Percentiles rank a stretch among this genome's conserved stretches.
These are phyloP conservation scores for Cirrhinus mrigala DNA, from an alignment of 2,797 vertebrate genomes.

Conservation along the genomic window DNA sequence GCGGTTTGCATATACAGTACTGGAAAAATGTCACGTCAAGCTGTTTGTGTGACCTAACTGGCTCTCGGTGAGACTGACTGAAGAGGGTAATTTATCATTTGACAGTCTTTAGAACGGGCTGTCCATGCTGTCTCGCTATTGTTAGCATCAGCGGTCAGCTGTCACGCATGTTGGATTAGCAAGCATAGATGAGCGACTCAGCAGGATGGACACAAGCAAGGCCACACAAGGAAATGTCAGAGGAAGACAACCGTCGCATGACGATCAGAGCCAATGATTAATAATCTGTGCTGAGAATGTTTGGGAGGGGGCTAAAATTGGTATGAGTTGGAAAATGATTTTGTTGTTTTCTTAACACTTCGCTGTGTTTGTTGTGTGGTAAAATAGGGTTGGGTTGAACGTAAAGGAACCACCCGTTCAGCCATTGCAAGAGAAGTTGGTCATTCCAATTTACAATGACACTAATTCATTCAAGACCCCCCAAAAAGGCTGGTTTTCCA, in stretches of 20 bases:
- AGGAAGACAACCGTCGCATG: conserved; percentile 44
- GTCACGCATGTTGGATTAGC: conserved; percentile 63
- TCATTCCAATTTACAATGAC: no score
- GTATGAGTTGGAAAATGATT: neutral
- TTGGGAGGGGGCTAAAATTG: neutral
- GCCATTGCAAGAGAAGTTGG: no score
- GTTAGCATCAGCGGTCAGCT: conserved; percentile 66
- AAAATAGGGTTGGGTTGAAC: neutral
- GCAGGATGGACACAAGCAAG: conserved; percentile 59
- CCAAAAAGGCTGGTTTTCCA: no score
- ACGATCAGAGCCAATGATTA: conserved; percentile 38
- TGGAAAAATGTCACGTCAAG: conserved; percentile 66
- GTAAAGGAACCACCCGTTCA: no score
- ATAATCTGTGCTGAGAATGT: conserved; percentile 36
- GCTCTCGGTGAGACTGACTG: conserved; percentile 61
- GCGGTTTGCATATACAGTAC: conserved; percentile 68
- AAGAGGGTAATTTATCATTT: conserved; percentile 69
- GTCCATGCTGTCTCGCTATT: conserved; percentile 62
- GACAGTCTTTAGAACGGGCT: conserved; percentile 51
- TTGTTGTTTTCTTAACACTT: neutral
- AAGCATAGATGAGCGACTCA: conserved; percentile 57
- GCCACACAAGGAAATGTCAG: conserved; percentile 56
- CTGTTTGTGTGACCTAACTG: conserved; percentile 66
- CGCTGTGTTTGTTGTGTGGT: neutral
- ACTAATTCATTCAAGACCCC: no score